Evolutionary conservation across 2,888 invertebrate genomes (phyloP).

Genomic region (Acronicta leporina): DNA sequence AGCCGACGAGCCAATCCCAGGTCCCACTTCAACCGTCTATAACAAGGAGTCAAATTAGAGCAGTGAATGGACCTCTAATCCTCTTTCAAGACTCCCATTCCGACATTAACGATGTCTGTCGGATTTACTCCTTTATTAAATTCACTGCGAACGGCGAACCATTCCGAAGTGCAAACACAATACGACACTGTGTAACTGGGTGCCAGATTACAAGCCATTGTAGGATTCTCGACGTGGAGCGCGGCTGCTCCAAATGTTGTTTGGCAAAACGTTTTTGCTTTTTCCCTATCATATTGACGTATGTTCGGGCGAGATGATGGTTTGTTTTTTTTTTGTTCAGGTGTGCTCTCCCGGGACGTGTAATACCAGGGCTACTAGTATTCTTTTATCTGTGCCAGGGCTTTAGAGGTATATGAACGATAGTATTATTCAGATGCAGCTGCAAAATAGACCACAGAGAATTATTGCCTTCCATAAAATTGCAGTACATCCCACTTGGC

Average conservation of each 20-base stretch:
- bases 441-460: too few relatives aligned
- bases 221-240: constrained; percentile 31
- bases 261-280: constrained; percentile 43
- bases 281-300: constrained; percentile 21
- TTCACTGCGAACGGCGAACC: constrained; percentile 51
- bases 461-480: too few relatives aligned
- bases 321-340: constrained; percentile 30
- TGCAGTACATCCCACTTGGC: too few relatives aligned
- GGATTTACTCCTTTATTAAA: constrained; percentile 68
- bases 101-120: constrained; percentile 62
- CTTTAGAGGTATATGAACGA: too few relatives aligned
- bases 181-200: constrained; percentile 45
- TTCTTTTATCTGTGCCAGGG: too few relatives aligned
- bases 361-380: too few relatives aligned
- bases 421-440: too few relatives aligned
- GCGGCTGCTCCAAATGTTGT: constrained; percentile 34
- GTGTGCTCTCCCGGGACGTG: constrained; percentile 11
- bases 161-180: constrained; percentile 49
- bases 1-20: constrained; percentile 41
- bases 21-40: constrained; percentile 53
- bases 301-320: constrained; percentile 17
- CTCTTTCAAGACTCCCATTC: constrained; percentile 64
- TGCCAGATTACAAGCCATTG: constrained; percentile 45
- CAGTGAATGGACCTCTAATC: constrained; percentile 67
- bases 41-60: constrained; percentile 68